phyloP scores from a whole-genome alignment of 2,797 vertebrate species.

The Gadopsis bispinosus region DNA sequence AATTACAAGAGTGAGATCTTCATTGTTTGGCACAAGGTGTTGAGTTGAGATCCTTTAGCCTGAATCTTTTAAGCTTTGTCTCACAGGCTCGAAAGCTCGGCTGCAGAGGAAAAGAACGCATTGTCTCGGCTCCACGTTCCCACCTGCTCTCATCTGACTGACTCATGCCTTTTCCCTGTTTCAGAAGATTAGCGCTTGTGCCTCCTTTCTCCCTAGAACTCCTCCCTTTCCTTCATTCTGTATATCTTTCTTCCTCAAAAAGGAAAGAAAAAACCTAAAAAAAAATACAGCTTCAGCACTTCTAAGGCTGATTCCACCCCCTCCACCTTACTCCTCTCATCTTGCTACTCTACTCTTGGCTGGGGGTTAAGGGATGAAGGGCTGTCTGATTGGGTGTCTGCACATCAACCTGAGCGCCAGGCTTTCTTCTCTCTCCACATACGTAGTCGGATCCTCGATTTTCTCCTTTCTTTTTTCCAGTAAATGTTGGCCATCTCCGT shows the following conservation, averaged over 20 bases:
- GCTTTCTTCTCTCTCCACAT: constrained; percentile 46
- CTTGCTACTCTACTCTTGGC: constrained; percentile 53
- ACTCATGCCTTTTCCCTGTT: constrained; percentile 63
- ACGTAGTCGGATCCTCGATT: constrained; percentile 30
- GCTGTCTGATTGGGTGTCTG: constrained; percentile 70
- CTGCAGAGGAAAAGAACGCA: constrained; percentile 33
- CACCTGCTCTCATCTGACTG: constrained; percentile 58
- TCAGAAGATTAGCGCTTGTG: constrained; percentile 64
- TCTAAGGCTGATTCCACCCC: constrained; percentile 60
- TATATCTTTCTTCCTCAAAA: constrained; percentile 29
- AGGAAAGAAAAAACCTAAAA: neutral
- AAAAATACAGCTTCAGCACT: constrained; percentile 72
- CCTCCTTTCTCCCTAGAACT: constrained; percentile 29
- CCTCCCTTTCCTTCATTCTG: constrained; percentile 43
- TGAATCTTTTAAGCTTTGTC: constrained; percentile 60
- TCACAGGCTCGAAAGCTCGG: constrained; percentile 48
- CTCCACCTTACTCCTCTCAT: constrained; percentile 56
- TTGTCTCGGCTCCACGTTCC: constrained; percentile 60
- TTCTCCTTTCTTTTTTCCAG: constrained; percentile 19
- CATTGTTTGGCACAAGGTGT: constrained; percentile 23
- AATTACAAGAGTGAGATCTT: constrained; percentile 46
- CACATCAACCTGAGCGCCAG: constrained; percentile 57
- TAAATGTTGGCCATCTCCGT: constrained; percentile 31
- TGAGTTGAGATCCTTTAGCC: constrained; percentile 49
- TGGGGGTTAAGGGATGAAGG: constrained; percentile 71